phyloP scores from a whole-genome alignment of 2,113 vertebrate genomes.

The Parus major region DNA sequence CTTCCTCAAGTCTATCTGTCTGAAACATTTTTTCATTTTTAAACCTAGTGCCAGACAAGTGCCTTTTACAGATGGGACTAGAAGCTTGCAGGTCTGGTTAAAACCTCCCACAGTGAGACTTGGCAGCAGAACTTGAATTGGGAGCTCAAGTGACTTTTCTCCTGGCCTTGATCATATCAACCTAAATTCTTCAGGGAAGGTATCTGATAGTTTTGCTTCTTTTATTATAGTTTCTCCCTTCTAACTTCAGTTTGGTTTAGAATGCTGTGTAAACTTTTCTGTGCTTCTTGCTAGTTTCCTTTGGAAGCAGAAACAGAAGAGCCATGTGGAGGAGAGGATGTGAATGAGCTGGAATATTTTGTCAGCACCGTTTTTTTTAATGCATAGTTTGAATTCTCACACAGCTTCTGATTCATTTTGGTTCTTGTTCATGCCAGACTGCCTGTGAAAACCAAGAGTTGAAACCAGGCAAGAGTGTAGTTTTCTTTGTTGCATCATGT shows the following conservation, averaged over 20 bases:
- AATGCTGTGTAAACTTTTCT: background rate
- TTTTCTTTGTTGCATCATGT: constrained; percentile 26
- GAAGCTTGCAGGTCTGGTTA: background rate
- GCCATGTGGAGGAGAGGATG: background rate
- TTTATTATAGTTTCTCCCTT: background rate
- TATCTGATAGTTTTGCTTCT: background rate
- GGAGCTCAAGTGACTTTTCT: background rate
- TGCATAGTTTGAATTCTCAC: constrained; percentile 21
- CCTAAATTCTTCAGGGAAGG: background rate
- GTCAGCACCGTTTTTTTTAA: background rate
- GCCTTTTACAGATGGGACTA: background rate
- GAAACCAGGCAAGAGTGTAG: background rate
- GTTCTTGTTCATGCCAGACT: constrained; percentile 7
- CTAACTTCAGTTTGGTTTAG: background rate
- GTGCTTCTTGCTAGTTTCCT: background rate
- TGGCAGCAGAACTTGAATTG: background rate
- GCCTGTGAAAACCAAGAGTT: constrained; percentile 18
- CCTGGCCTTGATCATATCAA: background rate
- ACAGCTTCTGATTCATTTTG: background rate
- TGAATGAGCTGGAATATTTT: constrained; percentile 35
- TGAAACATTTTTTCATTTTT: background rate
- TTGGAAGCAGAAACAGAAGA: constrained; percentile 14
- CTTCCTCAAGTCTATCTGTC: background rate
- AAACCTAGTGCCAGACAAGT: background rate
- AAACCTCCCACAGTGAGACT: background rate